Percentiles rank a stretch among this genome's conserved stretches.
Evolutionary conservation across 2,888 invertebrate species (phyloP).

Genomic region (Prosapia bicincta): DNA sequence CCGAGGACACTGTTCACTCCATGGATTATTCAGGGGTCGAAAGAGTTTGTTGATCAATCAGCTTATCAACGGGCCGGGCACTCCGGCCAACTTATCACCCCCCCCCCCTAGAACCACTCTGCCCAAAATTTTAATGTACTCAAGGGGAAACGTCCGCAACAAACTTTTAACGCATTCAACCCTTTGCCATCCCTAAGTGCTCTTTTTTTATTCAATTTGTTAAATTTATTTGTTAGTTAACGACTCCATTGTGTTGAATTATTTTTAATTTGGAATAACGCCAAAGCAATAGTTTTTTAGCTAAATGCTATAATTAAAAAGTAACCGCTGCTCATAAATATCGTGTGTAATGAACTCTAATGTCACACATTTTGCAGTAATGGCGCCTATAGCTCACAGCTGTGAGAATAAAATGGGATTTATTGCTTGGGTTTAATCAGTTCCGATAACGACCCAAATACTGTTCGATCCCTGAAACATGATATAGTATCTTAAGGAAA

Average conservation of each 20-base stretch:
- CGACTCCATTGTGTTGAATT: neutral
- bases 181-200: neutral
- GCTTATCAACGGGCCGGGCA: neutral
- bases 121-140: constrained; percentile 2
- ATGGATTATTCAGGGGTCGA: neutral
- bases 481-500: too few relatives aligned
- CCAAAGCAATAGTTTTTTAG: neutral
- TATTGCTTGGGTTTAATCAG: neutral
- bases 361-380: neutral
- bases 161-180: neutral
- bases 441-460: neutral
- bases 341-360: neutral
- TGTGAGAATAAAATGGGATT: neutral
- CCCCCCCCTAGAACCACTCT: neutral
- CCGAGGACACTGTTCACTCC: too few relatives aligned
- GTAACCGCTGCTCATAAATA: neutral
- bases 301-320: neutral
- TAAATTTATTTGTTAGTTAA: neutral
- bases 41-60: neutral
- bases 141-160: neutral
- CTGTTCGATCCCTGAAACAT: too few relatives aligned
- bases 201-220: neutral
- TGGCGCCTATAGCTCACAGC: neutral
- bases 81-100: neutral
- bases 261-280: neutral